phyloP scores from a whole-genome alignment of 1,140 invertebrate species.

The Colletes latitarsis region DNA sequence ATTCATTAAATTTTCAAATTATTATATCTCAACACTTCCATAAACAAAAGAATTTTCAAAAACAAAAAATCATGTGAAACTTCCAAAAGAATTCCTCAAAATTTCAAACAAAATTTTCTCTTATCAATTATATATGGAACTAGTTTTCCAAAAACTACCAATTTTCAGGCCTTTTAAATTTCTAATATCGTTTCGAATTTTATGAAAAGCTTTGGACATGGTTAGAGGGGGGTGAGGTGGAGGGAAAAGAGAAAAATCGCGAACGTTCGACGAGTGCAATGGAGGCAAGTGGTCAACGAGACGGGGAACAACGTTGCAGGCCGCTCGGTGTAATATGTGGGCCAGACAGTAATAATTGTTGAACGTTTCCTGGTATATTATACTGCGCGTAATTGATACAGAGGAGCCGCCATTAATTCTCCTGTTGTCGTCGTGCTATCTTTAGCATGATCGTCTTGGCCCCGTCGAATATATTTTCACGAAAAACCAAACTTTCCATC shows the following conservation, averaged over 20 bases:
- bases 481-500: neutral
- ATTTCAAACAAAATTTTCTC: no score
- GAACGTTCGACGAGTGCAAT: constrained; percentile 60
- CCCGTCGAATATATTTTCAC: constrained; percentile 21
- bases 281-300: constrained; percentile 63
- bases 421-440: constrained; percentile 49
- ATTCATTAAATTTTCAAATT: no score
- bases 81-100: no score
- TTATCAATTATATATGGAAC: no score
- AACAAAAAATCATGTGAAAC: no score
- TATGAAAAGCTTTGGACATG: no score
- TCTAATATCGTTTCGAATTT: no score
- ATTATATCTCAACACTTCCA: no score
- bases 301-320: constrained; percentile 45
- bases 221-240: no score
- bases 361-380: constrained; percentile 73
- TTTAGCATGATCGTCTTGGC: constrained; percentile 43
- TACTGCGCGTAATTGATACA: constrained; percentile 69
- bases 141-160: no score
- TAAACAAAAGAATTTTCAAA: no score
- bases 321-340: constrained; percentile 64
- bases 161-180: no score
- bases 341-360: constrained; percentile 75
- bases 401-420: constrained; percentile 65
- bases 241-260: constrained; percentile 36